These are phyloP conservation scores for Thaleichthys pacificus DNA, from an alignment of 2,797 vertebrate species.

Conservation along the genomic window DNA sequence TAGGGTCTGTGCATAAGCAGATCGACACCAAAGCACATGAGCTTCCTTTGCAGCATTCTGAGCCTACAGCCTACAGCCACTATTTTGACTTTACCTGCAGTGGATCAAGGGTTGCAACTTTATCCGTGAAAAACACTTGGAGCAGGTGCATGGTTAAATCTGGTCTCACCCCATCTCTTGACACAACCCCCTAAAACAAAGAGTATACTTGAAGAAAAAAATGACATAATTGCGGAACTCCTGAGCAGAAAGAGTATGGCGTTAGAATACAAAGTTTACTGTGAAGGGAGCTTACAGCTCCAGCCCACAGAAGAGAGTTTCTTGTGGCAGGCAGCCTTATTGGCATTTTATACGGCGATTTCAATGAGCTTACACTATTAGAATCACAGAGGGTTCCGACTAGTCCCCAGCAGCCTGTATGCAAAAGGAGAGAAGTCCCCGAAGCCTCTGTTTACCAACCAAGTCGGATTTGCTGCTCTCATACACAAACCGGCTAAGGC, in stretches of 20 bases:
- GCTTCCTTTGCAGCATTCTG: neutral
- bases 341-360: conserved; percentile 75
- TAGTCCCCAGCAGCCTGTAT: conserved; percentile 66
- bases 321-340: conserved; percentile 64
- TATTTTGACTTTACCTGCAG: neutral
- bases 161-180: conserved; percentile 41
- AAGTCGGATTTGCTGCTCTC: conserved; percentile 79
- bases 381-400: conserved; percentile 72
- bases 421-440: conserved; percentile 71
- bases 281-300: neutral
- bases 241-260: conserved; percentile 34
- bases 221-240: conserved; percentile 47
- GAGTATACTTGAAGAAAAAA: conserved; percentile 52
- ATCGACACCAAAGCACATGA: conserved; percentile 14
- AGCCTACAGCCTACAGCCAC: neutral
- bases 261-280: conserved; percentile 36
- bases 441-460: conserved; percentile 82
- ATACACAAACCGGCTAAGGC: conserved; percentile 74
- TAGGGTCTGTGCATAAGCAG: conserved; percentile 27
- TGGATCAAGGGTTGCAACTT: neutral
- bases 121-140: conserved; percentile 40
- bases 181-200: conserved; percentile 33
- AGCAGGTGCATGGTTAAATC: neutral
- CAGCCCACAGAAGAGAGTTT: conserved; percentile 26
- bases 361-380: conserved; percentile 74